A percentile compares a stretch with the other conserved stretches of the same genome.
These are phyloP conservation scores for Apodemus sylvaticus DNA, from an alignment of 2,113 vertebrate genomes.

Conservation along the genomic window DNA sequence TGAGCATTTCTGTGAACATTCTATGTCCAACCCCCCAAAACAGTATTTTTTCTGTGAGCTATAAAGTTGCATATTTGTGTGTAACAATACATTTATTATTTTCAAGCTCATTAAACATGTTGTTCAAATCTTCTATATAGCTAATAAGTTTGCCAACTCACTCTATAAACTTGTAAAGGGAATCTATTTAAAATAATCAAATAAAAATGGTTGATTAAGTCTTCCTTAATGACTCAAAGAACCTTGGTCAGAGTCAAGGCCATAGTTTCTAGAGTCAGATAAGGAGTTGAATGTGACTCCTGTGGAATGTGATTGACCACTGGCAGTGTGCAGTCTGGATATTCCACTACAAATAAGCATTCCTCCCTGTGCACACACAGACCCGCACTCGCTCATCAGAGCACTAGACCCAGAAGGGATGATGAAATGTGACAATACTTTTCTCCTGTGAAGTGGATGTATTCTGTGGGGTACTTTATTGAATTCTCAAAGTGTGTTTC, in stretches of 20 bases:
- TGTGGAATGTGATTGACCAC: neutral
- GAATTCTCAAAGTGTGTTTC: neutral
- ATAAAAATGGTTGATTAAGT: slow-evolving; percentile 28
- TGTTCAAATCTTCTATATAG: slow-evolving; percentile 8
- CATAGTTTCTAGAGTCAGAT: neutral
- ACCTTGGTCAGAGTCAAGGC: neutral
- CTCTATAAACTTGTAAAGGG: neutral
- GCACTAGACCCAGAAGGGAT: neutral
- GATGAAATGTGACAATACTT: neutral
- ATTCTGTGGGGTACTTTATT: neutral
- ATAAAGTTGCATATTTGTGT: neutral
- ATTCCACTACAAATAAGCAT: neutral
- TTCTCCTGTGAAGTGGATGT: neutral
- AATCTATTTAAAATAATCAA: slow-evolving; percentile 47
- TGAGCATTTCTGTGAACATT: slow-evolving; percentile 6
- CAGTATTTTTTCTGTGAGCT: neutral
- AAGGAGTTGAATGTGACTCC: neutral
- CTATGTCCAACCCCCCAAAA: neutral
- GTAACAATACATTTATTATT: neutral
- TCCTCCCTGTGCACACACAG: neutral
- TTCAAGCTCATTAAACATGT: slow-evolving; percentile 48
- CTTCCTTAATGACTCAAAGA: neutral
- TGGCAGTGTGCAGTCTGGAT: neutral
- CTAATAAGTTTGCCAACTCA: slow-evolving; percentile 38
- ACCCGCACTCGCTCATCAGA: neutral